Conservation (phyloP, 2,113 vertebrate species). For the Lepisosteus osseus region DNA sequence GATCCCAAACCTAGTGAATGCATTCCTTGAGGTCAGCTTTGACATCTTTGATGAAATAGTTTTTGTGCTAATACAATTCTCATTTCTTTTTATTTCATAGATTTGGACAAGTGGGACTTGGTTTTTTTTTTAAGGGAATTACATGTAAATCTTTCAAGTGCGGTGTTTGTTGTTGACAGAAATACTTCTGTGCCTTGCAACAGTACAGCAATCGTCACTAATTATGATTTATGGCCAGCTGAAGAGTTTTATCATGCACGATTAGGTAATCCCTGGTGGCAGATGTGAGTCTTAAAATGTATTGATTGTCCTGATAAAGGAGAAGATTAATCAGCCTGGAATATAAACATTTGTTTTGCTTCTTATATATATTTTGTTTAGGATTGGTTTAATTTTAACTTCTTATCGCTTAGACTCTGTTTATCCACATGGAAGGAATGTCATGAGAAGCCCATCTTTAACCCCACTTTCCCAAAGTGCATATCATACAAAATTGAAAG, state of each 20-base stretch:
- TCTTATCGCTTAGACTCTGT: too few relatives aligned
- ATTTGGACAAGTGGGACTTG: conserved; percentile 75
- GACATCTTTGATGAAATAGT: conserved; percentile 79
- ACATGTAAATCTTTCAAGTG: conserved; percentile 73
- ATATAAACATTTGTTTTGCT: background rate
- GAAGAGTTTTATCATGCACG: conserved; percentile 79
- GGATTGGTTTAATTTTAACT: too few relatives aligned
- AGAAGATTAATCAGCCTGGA: conserved; percentile 18
- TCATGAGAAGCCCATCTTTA: too few relatives aligned
- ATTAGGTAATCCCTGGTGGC: conserved; percentile 72
- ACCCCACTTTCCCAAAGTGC: too few relatives aligned
- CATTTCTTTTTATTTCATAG: conserved; percentile 61
- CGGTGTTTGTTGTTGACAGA: conserved; percentile 74
- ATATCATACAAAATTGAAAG: too few relatives aligned
- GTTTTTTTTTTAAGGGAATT: conserved; percentile 54
- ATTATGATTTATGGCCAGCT: conserved; percentile 93
- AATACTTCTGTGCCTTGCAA: conserved; percentile 72
- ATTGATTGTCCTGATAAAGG: conserved; percentile 40
- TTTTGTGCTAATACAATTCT: conserved; percentile 84
- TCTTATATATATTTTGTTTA: background rate
- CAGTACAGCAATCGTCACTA: conserved; percentile 82
- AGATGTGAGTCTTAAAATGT: conserved; percentile 51
- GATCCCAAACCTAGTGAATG: conserved; percentile 68
- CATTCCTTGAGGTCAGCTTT: conserved; percentile 66
- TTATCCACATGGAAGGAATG: too few relatives aligned